These are phyloP conservation scores for Meloidogyne floridensis DNA, from an alignment of 1,140 invertebrate genomes.

Conservation along the genomic window DNA sequence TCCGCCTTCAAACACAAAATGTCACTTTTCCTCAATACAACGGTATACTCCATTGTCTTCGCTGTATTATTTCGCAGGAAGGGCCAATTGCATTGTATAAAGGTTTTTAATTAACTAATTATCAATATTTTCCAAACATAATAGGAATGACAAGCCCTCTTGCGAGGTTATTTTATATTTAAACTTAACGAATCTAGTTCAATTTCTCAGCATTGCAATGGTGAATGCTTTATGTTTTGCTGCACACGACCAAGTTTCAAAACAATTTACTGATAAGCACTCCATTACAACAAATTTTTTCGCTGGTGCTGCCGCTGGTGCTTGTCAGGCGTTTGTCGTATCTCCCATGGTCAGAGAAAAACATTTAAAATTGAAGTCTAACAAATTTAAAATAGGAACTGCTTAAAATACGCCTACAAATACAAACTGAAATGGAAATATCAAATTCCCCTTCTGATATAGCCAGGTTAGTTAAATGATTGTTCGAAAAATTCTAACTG, in stretches of 20 bases:
- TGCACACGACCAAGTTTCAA: constrained; percentile 72
- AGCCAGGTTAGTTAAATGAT: neutral
- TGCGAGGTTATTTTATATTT: neutral
- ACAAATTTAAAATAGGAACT: constrained; percentile 78
- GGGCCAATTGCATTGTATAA: constrained; percentile 63
- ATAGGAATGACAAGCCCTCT: constrained; percentile 80
- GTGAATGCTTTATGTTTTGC: constrained; percentile 90
- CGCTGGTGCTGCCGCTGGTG: constrained; percentile 75
- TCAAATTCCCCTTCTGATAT: neutral
- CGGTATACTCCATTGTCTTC: constrained; percentile 88
- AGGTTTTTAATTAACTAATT: constrained; percentile 13
- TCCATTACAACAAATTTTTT: constrained; percentile 70
- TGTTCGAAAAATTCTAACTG: constrained; percentile 54
- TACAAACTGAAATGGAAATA: constrained; percentile 56
- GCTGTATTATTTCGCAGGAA: constrained; percentile 84
- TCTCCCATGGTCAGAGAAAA: constrained; percentile 71
- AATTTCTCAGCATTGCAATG: constrained; percentile 77
- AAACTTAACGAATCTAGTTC: neutral
- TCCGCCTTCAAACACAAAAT: constrained; percentile 77
- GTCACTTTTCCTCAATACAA: constrained; percentile 77
- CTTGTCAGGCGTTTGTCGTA: constrained; percentile 79
- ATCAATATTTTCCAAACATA: neutral
- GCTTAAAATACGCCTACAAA: constrained; percentile 81
- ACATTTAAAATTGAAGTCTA: constrained; percentile 73
- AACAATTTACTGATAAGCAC: constrained; percentile 46